Percentiles rank a stretch among this genome's conserved stretches.
phyloP scores from a whole-genome alignment of 2,888 invertebrate genomes.

The Ischnura elegans region DNA sequence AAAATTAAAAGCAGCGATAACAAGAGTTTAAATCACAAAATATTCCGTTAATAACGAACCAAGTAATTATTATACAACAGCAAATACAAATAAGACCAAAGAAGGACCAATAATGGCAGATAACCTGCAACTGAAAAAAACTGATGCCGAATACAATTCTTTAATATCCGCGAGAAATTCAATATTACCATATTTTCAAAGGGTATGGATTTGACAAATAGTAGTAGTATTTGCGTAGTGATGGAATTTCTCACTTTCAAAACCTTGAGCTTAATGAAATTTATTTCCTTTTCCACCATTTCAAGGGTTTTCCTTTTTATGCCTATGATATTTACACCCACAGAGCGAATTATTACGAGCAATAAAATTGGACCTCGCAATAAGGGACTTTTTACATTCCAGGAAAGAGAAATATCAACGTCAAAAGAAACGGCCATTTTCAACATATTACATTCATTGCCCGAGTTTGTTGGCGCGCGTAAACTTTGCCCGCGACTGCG shows the following conservation, averaged over 20 bases:
- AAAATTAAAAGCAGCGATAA: neutral
- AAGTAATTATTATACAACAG: too few species aligned
- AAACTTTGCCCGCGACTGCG: neutral
- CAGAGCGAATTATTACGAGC: neutral
- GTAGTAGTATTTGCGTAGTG: neutral
- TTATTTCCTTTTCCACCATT: neutral
- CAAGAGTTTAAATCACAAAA: neutral
- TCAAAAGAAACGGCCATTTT: neutral
- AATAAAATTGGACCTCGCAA: neutral
- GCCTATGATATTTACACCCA: neutral
- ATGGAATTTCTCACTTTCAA: neutral
- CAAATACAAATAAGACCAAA: too few species aligned
- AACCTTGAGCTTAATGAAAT: neutral
- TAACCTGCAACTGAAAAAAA: too few species aligned
- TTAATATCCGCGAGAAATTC: too few species aligned
- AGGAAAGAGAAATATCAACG: neutral
- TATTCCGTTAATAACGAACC: too few species aligned
- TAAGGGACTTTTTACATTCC: neutral
- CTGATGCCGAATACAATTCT: too few species aligned
- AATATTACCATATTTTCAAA: too few species aligned
- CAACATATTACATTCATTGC: neutral
- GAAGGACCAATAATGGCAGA: too few species aligned
- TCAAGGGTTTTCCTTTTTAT: neutral
- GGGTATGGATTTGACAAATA: too few species aligned
- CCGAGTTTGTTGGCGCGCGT: neutral